Evolutionary conservation across 1,140 invertebrate genomes (phyloP).

Genomic region (Chrysoperla carnea): DNA sequence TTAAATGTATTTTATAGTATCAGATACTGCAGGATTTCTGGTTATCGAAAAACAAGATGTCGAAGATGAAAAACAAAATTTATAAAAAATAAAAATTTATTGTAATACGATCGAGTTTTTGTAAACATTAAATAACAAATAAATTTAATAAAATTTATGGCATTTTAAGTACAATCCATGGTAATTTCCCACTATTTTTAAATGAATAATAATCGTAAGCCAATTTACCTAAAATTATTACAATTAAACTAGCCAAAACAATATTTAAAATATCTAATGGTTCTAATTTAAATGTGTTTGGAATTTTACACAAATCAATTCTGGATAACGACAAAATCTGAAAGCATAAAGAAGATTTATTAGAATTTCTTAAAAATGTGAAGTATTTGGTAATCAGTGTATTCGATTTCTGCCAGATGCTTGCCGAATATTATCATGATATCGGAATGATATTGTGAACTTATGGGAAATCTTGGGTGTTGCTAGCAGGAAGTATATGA

Average conservation of each 20-base stretch:
- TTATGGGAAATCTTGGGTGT: too few relatives aligned
- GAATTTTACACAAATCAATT: slow-evolving; percentile 41
- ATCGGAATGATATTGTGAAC: too few relatives aligned
- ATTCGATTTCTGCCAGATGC: too few relatives aligned
- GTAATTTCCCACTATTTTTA: slow-evolving; percentile 56
- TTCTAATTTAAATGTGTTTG: slow-evolving; percentile 30
- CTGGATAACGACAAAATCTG: slow-evolving; percentile 49
- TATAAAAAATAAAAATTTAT: slow-evolving; percentile 1
- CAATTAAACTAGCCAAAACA: slow-evolving; percentile 41
- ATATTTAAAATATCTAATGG: slow-evolving; percentile 55
- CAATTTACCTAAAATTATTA: slow-evolving; percentile 52
- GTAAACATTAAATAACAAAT: background rate
- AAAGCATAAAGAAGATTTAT: slow-evolving; percentile 20
- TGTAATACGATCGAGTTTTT: background rate
- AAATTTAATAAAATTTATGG: slow-evolving; percentile 23
- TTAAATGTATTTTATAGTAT: too few relatives aligned
- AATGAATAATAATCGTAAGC: slow-evolving; percentile 65
- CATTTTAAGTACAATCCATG: slow-evolving; percentile 60
- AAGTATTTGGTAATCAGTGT: too few relatives aligned
- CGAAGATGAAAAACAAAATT: slow-evolving; percentile 2
- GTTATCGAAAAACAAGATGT: slow-evolving; percentile 1
- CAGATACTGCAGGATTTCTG: too few relatives aligned
- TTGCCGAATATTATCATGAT: too few relatives aligned
- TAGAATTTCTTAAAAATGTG: slow-evolving; percentile 9
- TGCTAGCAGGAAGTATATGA: too few relatives aligned